phyloP scores from a whole-genome alignment of 2,797 vertebrate species.

The Myotis findleyi region DNA sequence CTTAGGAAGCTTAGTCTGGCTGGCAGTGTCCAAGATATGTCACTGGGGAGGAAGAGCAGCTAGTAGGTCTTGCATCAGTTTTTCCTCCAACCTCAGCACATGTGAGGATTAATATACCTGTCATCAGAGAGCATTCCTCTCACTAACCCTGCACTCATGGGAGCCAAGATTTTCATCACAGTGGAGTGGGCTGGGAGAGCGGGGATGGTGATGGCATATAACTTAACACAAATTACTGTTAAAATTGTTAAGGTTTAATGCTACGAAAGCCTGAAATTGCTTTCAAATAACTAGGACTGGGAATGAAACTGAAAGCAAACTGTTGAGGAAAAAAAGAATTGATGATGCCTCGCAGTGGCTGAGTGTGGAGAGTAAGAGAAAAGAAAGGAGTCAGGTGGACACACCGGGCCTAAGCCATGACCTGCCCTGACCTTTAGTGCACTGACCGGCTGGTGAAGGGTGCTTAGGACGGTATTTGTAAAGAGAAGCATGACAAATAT shows the following conservation, averaged over 20 bases:
- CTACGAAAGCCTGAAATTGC: not conserved
- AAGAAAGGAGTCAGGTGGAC: not conserved
- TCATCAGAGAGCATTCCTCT: not conserved
- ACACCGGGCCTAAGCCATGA: fast-evolving
- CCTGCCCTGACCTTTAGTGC: not conserved
- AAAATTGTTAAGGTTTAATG: not conserved
- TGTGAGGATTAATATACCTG: not conserved
- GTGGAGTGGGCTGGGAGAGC: no score
- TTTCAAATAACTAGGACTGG: not conserved
- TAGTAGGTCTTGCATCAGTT: not conserved
- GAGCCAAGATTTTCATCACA: not conserved
- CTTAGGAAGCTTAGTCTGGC: not conserved
- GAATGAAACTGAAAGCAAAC: not conserved
- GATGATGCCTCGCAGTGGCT: not conserved
- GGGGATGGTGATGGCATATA: not conserved
- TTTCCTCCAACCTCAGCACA: not conserved
- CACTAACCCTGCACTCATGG: not conserved
- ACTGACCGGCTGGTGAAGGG: not conserved
- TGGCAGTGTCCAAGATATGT: not conserved
- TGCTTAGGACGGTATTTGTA: not conserved
- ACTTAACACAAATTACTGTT: not conserved
- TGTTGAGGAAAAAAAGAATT: not conserved
- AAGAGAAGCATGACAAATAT: not conserved
- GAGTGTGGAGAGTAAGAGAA: not conserved
- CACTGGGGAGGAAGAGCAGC: not conserved